Percentiles rank a stretch among this genome's conserved stretches.
Evolutionary conservation across 2,113 vertebrate species (phyloP).

Genomic region (Ciconia maguari): DNA sequence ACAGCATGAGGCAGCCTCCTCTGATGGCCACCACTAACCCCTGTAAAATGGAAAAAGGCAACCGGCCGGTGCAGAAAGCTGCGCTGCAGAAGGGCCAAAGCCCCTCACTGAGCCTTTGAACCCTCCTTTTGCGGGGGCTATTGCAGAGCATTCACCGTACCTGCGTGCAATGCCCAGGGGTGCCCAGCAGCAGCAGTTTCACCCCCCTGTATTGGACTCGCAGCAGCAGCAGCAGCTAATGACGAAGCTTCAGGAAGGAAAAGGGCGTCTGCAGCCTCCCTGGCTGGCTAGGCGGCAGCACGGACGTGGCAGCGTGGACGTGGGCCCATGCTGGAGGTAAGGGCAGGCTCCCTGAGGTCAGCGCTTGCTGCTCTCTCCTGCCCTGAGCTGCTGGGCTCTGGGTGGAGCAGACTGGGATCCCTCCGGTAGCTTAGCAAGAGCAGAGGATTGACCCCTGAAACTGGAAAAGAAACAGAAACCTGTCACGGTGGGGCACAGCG

Average conservation of each 20-base stretch:
- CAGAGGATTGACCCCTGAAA: neutral
- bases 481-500: rapidly evolving
- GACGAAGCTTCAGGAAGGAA: neutral
- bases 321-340: neutral
- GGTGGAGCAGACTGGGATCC: no score
- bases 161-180: neutral
- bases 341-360: neutral
- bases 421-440: neutral
- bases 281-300: rapidly evolving
- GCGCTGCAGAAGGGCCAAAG: neutral
- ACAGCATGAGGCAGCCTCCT: no score
- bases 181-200: neutral
- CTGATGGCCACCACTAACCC: neutral
- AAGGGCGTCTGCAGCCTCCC: neutral
- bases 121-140: neutral
- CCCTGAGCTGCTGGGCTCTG: neutral
- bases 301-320: rapidly evolving
- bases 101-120: neutral
- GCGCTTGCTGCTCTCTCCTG: neutral
- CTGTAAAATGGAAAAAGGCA: neutral
- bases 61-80: neutral
- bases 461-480: neutral
- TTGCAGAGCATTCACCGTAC: neutral
- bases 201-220: neutral
- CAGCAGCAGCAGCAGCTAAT: neutral